A percentile compares a stretch with the other conserved stretches of the same genome.
Conservation (phyloP, 2,797 vertebrate genomes). For the Hippoglossus hippoglossus region DNA sequence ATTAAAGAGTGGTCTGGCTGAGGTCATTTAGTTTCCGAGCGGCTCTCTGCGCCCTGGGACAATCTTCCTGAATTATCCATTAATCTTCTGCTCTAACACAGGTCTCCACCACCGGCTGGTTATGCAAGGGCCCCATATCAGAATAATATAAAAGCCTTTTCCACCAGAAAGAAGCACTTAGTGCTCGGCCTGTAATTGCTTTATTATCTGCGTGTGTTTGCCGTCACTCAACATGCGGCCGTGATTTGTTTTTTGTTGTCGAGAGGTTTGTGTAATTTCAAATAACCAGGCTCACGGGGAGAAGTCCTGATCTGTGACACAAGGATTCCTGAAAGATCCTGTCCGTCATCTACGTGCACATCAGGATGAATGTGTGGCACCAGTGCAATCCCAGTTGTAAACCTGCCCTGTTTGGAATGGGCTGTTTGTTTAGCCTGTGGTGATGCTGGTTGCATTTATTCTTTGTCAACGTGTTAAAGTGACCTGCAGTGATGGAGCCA, state of each 20-base stretch:
- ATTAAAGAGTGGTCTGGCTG: conserved; percentile 42
- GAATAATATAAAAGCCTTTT: conserved; percentile 41
- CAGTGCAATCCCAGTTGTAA: no score
- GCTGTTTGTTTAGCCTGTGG: no score
- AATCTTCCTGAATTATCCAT: conserved; percentile 57
- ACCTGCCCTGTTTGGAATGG: no score
- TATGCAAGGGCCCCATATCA: conserved; percentile 39
- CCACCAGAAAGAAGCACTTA: conserved; percentile 26
- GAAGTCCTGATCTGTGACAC: not conserved
- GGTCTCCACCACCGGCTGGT: conserved; percentile 31
- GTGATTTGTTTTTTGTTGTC: conserved; percentile 39
- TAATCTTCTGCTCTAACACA: conserved; percentile 55
- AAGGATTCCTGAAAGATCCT: conserved; percentile 18
- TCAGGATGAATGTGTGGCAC: not conserved
- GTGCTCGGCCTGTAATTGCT: conserved; percentile 30
- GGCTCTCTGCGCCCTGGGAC: conserved; percentile 38
- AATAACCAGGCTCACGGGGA: not conserved
- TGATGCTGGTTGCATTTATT: no score
- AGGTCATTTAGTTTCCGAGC: conserved; percentile 62
- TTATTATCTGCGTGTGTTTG: conserved; percentile 31
- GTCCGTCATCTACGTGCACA: conserved; percentile 17
- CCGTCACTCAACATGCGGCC: conserved; percentile 22
- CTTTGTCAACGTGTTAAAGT: no score
- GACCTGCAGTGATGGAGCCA: no score
- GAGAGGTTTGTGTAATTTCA: conserved; percentile 29